These are phyloP conservation scores for Drosophila punjabiensis DNA, from an alignment of 1,140 invertebrate species.

Conservation along the genomic window DNA sequence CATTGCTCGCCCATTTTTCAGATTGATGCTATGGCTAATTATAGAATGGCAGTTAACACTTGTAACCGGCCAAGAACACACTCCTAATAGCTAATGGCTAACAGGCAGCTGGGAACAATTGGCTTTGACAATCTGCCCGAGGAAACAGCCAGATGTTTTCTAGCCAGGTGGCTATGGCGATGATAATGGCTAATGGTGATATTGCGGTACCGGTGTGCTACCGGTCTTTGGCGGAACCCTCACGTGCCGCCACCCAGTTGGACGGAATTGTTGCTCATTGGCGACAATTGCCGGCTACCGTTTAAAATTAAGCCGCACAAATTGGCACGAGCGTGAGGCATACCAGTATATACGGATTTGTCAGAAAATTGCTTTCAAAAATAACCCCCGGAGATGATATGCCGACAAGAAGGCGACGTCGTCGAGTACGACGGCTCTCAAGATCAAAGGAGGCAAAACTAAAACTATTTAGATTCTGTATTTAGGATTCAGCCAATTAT, in stretches of 20 bases:
- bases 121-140: conserved; percentile 1
- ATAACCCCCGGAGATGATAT: conserved; percentile 35
- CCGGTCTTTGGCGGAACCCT: conserved; percentile 23
- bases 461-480: conserved; percentile 31
- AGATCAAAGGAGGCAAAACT: conserved; percentile 54
- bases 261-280: conserved; percentile 50
- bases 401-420: conserved; percentile 7
- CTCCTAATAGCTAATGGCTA: conserved; percentile 14
- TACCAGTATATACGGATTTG: conserved; percentile 21
- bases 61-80: conserved; percentile 20
- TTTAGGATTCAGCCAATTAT: conserved; percentile 48
- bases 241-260: conserved; percentile 31
- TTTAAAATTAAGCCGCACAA: conserved; percentile 56
- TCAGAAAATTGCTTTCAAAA: conserved; percentile 41
- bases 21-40: conserved; percentile 20
- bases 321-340: conserved; percentile 63
- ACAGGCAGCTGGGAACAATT: not conserved
- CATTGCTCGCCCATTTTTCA: not conserved
- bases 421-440: not conserved
- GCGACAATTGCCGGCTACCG: conserved; percentile 47
- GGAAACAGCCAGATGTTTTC: conserved; percentile 30
- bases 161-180: conserved; percentile 8
- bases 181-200: conserved; percentile 10
- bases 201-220: conserved; percentile 26
- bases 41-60: conserved; percentile 18